Evolutionary conservation across 2,113 vertebrate species (phyloP).

Genomic region (Pseudorectes ferrugineus): DNA sequence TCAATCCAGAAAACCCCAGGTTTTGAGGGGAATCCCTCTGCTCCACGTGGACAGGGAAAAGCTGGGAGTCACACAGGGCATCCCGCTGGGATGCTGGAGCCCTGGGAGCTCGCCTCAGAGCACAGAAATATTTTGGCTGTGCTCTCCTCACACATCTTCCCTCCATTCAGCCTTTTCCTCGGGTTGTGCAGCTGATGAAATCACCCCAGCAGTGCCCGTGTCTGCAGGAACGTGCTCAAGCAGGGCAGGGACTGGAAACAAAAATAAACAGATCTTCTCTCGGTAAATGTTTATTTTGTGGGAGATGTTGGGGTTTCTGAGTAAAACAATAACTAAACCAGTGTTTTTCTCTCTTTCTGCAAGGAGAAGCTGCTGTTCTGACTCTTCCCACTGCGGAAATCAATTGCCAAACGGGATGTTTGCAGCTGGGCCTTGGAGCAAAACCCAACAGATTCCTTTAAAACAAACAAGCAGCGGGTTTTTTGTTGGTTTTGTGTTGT

Average conservation of each 20-base stretch:
- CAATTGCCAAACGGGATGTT: neutral
- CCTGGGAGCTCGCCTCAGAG: rapidly evolving
- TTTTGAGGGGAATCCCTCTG: neutral
- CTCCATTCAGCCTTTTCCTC: neutral
- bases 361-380: neutral
- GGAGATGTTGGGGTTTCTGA: neutral
- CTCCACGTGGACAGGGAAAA: neutral
- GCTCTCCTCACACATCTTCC: neutral
- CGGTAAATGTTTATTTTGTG: neutral
- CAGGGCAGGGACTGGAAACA: neutral
- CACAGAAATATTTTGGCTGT: neutral
- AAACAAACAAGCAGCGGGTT: neutral
- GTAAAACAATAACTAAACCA: rapidly evolving
- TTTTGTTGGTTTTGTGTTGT: rapidly evolving
- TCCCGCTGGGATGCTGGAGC: neutral
- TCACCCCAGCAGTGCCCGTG: neutral
- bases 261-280: rapidly evolving
- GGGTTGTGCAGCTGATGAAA: neutral
- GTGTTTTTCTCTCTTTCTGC: neutral
- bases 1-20: neutral
- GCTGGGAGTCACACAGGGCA: neutral
- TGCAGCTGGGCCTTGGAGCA: neutral
- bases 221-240: neutral
- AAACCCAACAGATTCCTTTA: neutral
- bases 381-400: neutral